A percentile compares a stretch with the other conserved stretches of the same genome.
Evolutionary conservation across 2,888 invertebrate genomes (phyloP).

Genomic region (Leptopterna dolabrata): DNA sequence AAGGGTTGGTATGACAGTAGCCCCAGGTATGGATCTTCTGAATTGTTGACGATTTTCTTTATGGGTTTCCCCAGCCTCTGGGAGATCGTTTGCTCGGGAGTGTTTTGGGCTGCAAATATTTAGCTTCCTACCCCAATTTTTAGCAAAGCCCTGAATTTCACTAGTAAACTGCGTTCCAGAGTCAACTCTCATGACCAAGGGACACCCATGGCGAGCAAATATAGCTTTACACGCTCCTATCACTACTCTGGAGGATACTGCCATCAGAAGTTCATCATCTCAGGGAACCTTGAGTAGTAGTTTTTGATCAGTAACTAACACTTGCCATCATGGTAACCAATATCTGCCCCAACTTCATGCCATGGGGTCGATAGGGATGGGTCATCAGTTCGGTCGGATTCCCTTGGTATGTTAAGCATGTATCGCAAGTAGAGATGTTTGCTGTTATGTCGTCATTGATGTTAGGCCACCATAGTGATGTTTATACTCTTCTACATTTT

Average conservation of each 20-base stretch:
- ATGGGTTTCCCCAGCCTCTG: not conserved
- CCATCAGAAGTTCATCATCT: not conserved
- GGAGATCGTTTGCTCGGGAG: not conserved
- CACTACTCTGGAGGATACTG: not conserved
- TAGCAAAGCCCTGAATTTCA: not conserved
- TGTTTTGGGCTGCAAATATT: conserved; percentile 31
- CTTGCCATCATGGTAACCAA: not conserved
- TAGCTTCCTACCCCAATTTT: not conserved
- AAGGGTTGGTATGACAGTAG: not conserved
- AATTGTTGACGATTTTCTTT: not conserved
- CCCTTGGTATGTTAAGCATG: not conserved
- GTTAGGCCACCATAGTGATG: conserved; percentile 37
- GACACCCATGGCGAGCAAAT: conserved; percentile 15
- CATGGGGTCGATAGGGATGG: not conserved
- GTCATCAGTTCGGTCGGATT: conserved; percentile 21
- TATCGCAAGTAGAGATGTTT: not conserved
- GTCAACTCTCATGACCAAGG: not conserved
- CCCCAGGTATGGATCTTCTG: not conserved
- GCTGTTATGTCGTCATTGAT: not conserved
- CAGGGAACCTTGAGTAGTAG: conserved; percentile 30
- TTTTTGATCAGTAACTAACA: not conserved
- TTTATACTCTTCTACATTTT: conserved; percentile 35
- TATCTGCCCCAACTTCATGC: conserved; percentile 27
- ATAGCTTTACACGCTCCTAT: conserved; percentile 24
- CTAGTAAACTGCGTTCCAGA: conserved; percentile 14